Base-by-base conservation (phyloP, 1,140 invertebrate species). In the Caenorhabditis brenneri region DNA sequence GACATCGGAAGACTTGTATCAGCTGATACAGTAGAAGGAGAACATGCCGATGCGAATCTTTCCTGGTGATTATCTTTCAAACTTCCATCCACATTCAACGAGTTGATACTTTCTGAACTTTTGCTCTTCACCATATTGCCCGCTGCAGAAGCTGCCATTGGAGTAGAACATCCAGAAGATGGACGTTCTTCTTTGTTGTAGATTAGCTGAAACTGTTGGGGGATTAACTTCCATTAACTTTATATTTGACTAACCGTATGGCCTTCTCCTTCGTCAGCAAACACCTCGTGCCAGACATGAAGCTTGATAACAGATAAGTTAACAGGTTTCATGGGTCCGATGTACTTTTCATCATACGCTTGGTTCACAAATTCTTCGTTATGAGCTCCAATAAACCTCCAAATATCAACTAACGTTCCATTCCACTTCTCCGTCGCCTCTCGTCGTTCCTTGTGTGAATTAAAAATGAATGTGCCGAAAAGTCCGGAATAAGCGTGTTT, bases 381-480 rank as follows among this genome's bases (percentile, higher is more conserved):
- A 58, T 83, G 82, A 9, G 48, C 48, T 39, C 82, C 82, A 19
- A 83, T 31, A 55, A 27, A 83, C 24, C 65, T 65, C 82, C 82
- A 83, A 48, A 83, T 83, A 5, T 65, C 69, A 16, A 83, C 55
- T 10, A 65, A 48, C 0, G 12, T 53, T 24, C 36, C 42, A n/a
- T 55, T 55, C 49, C 33, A 39, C 16, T 39, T 78, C 1, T 79
- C 31, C 82, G 49, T 83, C 5, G 39, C 48, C 7, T 86, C 84
- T n/a, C 27, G 19, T 36, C 46, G 36, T 58, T 89, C 89, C 48
- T 86, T 82, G n/a, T 88, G 22, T n/a, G 65, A 85, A 91, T 98
- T 98, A 91, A 95, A 97, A 78, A 98, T 93, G 93, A 99, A 99
- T 87, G 96, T 97, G 81, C 97, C 97, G 92, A 97, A 99, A 87